Percentiles rank a stretch among this genome's conserved stretches.
phyloP scores from a whole-genome alignment of 2,113 vertebrate genomes.

The Oxyura jamaicensis region DNA sequence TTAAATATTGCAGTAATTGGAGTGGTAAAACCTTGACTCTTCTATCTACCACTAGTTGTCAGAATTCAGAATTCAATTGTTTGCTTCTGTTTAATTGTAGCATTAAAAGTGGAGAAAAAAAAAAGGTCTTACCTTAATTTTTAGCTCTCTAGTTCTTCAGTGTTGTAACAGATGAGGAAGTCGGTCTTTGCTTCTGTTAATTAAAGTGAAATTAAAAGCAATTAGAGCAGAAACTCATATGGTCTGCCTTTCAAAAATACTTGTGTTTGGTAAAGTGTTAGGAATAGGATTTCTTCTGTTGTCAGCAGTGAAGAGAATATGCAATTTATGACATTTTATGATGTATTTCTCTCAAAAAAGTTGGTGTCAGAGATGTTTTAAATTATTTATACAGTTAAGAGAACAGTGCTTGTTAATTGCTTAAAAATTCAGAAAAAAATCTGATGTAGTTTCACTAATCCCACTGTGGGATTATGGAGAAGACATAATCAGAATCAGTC shows the following conservation, averaged over 20 bases:
- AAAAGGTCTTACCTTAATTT: neutral
- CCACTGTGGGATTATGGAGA: neutral
- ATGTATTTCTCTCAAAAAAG: neutral
- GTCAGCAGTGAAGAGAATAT: neutral
- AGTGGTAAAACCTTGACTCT: neutral
- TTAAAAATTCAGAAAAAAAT: neutral
- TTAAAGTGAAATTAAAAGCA: neutral
- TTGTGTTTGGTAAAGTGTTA: neutral
- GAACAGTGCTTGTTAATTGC: neutral
- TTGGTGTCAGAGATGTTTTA: neutral
- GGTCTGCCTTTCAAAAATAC: neutral
- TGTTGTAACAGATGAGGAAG: neutral
- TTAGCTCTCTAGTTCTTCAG: neutral
- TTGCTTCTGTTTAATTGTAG: neutral
- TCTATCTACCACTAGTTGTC: neutral
- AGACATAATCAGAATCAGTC: neutral
- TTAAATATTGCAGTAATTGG: neutral
- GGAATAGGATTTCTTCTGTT: neutral
- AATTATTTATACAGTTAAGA: neutral
- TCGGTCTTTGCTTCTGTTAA: neutral
- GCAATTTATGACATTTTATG: neutral
- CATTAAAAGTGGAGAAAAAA: neutral
- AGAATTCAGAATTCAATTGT: neutral
- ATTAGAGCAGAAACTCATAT: neutral
- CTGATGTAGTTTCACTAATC: neutral